A percentile compares a stretch with the other conserved stretches of the same genome.
These are phyloP conservation scores for Microcebus murinus DNA, from an alignment of 2,113 vertebrate species.

Conservation along the genomic window DNA sequence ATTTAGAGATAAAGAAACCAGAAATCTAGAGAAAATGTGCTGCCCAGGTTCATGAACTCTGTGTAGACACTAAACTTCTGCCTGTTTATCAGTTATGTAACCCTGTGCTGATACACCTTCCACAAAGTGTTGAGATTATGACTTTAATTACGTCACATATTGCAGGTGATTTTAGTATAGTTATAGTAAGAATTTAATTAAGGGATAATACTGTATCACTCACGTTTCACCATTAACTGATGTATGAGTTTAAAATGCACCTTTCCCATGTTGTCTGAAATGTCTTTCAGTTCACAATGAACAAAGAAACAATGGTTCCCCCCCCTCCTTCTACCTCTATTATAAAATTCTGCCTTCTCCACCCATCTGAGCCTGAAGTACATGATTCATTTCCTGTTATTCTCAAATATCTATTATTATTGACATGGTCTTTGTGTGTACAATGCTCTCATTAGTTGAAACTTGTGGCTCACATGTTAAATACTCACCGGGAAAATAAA, in stretches of 20 bases:
- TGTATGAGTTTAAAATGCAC: background rate
- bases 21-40: background rate
- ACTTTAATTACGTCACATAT: slow-evolving; percentile 23
- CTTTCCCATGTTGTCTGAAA: background rate
- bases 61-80: background rate
- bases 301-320: background rate
- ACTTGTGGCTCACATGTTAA: background rate
- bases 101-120: background rate
- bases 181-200: slow-evolving; percentile 61
- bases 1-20: background rate
- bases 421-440: background rate
- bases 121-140: background rate
- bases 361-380: background rate
- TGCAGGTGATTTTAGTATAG: background rate
- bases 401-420: background rate
- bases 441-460: background rate
- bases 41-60: accelerated
- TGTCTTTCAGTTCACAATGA: background rate
- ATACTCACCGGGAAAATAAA: background rate
- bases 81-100: background rate
- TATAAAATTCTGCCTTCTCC: background rate
- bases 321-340: background rate
- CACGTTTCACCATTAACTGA: background rate
- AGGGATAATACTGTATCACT: background rate
- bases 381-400: background rate